Evolutionary conservation across 1,140 invertebrate genomes (phyloP).

Genomic region (Brachionus koreanus): DNA sequence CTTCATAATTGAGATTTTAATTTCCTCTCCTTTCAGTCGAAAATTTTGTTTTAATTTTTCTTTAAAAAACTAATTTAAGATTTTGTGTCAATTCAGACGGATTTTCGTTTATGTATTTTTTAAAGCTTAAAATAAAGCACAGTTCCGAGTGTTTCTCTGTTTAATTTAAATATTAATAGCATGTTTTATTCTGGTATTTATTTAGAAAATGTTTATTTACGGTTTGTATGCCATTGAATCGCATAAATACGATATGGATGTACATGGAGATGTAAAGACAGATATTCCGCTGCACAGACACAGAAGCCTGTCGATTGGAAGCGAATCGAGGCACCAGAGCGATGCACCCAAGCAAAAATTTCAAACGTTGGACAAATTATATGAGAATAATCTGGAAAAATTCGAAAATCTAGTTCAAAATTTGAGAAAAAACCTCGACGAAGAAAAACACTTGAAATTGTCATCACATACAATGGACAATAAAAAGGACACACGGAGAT

Average conservation of each 20-base stretch:
- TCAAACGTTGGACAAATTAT: neutral
- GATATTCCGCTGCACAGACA: neutral
- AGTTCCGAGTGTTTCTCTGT: no score
- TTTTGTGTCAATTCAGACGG: no score
- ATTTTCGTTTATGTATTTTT: no score
- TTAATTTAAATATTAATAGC: neutral
- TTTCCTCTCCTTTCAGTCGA: neutral
- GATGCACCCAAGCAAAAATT: neutral
- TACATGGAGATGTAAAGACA: neutral
- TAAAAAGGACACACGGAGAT: neutral
- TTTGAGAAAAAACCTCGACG: neutral
- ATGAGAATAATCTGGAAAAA: constrained; percentile 26
- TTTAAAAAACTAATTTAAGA: no score
- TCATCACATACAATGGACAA: neutral
- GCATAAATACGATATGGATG: neutral
- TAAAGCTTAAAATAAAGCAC: no score
- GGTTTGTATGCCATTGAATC: constrained; percentile 28
- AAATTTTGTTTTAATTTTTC: no score
- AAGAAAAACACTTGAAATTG: neutral
- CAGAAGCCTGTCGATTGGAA: neutral
- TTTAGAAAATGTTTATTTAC: constrained; percentile 40
- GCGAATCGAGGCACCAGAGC: neutral
- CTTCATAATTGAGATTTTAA: neutral
- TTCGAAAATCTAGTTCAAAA: neutral
- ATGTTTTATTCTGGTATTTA: neutral